Evolutionary conservation across 2,888 invertebrate genomes (phyloP).

Genomic region (Hyposoter didymator): DNA sequence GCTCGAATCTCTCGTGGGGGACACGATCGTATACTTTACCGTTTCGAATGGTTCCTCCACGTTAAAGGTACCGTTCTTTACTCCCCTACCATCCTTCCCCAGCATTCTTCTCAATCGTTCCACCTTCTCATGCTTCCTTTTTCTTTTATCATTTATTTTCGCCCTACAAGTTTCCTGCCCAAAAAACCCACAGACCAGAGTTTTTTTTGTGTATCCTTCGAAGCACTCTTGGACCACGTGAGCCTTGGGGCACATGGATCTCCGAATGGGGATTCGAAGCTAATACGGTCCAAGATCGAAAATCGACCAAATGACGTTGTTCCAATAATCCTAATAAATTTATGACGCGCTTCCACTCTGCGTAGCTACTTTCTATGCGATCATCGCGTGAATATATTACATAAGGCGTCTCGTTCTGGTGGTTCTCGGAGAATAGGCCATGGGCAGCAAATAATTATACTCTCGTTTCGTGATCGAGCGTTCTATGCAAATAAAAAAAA

Average conservation of each 20-base stretch:
- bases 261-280: not conserved
- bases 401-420: not conserved
- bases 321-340: not conserved
- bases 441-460: conserved; percentile 8
- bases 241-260: not conserved
- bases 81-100: conserved; percentile 49
- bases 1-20: conserved; percentile 32
- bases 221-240: not conserved
- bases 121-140: conserved; percentile 20
- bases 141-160: conserved; percentile 15
- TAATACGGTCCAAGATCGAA: not conserved
- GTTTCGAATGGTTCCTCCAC: conserved; percentile 63
- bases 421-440: conserved; percentile 3
- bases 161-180: not conserved
- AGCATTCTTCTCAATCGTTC: conserved; percentile 56
- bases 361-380: not conserved
- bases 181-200: conserved; percentile 3
- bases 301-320: not conserved
- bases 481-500: not conserved
- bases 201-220: not conserved
- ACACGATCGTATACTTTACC: conserved; percentile 51
- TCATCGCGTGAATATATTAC: not conserved
- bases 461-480: not conserved
- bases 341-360: not conserved
- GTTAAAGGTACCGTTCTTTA: conserved; percentile 59